Conservation (phyloP, 2,797 vertebrate species). For the Cheracebus regulus region DNA sequence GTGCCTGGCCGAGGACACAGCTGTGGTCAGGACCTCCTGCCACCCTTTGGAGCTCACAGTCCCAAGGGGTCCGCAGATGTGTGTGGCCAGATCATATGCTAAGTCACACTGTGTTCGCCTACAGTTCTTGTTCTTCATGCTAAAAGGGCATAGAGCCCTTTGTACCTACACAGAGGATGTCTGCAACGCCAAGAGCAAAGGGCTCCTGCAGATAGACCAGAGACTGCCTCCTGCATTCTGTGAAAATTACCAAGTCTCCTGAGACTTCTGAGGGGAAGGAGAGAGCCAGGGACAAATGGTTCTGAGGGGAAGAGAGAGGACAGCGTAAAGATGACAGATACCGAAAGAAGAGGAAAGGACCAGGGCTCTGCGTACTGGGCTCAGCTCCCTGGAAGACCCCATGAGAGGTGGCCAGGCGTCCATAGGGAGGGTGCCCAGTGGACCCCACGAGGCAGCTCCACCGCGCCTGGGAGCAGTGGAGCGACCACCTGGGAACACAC, state of each 20-base stretch:
- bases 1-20: no score
- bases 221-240: background rate
- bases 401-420: no score
- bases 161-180: background rate
- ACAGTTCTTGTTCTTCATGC: background rate
- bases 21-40: fast-evolving
- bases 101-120: background rate
- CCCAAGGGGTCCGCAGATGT: fast-evolving
- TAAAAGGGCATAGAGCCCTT: background rate
- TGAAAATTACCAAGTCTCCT: background rate
- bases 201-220: background rate
- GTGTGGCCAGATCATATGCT: fast-evolving
- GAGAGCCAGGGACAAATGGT: background rate
- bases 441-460: fast-evolving
- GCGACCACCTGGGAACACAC: fast-evolving
- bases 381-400: no score
- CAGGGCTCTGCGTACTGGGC: no score
- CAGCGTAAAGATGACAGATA: background rate
- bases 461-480: fast-evolving
- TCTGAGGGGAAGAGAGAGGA: background rate
- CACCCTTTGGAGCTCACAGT: fast-evolving
- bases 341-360: background rate
- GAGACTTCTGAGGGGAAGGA: background rate
- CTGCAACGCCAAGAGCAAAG: no score
- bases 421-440: background rate